phyloP scores from a whole-genome alignment of 2,888 invertebrate genomes.

The Antheraea yamamai region DNA sequence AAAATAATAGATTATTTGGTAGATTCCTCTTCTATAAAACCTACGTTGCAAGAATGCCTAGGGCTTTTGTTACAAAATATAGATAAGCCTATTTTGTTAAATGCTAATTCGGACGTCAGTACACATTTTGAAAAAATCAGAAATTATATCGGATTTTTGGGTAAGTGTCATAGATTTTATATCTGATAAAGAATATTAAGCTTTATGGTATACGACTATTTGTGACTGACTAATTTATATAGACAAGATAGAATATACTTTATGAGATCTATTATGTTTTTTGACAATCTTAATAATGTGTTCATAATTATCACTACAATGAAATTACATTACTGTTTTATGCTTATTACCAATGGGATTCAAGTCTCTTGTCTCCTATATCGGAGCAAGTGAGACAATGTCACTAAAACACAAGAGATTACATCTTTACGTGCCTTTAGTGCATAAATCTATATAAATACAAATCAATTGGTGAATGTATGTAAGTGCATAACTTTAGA shows the following conservation, averaged over 20 bases:
- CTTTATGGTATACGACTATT: too few relatives aligned
- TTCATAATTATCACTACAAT: background rate
- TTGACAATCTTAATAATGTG: background rate
- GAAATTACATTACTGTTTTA: background rate
- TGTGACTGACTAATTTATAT: background rate
- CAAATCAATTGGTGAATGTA: too few relatives aligned
- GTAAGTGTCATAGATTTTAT: slow-evolving; percentile 40
- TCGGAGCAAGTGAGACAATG: slow-evolving; percentile 46
- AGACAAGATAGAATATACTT: background rate
- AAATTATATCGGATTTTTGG: slow-evolving; percentile 57
- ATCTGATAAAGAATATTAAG: too few relatives aligned
- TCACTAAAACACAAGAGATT: slow-evolving; percentile 47
- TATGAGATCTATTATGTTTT: background rate
- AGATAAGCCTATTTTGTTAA: slow-evolving; percentile 53
- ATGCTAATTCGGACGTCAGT: slow-evolving; percentile 44
- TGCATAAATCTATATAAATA: background rate
- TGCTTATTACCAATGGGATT: background rate
- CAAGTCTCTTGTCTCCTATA: background rate
- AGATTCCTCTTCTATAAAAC: slow-evolving; percentile 39
- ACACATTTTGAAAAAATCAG: slow-evolving; percentile 46
- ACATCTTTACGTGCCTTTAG: slow-evolving; percentile 25
- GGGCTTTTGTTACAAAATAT: slow-evolving; percentile 45
- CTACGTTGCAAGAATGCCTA: slow-evolving; percentile 36
- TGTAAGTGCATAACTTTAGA: too few relatives aligned
- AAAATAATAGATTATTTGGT: slow-evolving; percentile 53